Evolutionary conservation across 2,888 invertebrate species (phyloP).

Genomic region (Eutolmus rufibarbis): DNA sequence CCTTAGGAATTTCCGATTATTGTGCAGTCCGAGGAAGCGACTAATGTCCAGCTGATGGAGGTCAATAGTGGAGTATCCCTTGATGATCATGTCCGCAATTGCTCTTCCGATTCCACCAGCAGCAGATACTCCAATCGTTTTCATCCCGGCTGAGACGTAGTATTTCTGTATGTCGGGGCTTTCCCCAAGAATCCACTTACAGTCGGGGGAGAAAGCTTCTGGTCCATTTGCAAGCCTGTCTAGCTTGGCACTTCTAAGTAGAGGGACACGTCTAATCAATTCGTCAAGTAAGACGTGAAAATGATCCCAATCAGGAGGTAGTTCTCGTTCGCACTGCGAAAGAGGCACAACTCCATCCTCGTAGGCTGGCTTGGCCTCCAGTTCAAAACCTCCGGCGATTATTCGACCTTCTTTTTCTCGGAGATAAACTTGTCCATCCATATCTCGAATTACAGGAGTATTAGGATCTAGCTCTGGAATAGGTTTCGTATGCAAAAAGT

Average conservation of each 20-base stretch:
- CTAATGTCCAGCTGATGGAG: constrained; percentile 90
- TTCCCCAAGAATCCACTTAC: constrained; percentile 94
- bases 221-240: constrained; percentile 87
- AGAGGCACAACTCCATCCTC: constrained; percentile 77
- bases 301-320: constrained; percentile 95
- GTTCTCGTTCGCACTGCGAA: constrained; percentile 69
- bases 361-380: constrained; percentile 87
- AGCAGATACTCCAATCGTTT: constrained; percentile 93
- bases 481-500: constrained; percentile 88
- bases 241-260: constrained; percentile 75
- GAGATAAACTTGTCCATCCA: constrained; percentile 87
- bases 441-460: constrained; percentile 88
- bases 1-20: constrained; percentile 89
- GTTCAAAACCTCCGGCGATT: constrained; percentile 91
- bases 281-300: constrained; percentile 89
- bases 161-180: constrained; percentile 91
- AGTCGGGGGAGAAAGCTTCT: constrained; percentile 96
- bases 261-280: constrained; percentile 83
- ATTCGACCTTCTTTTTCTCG: constrained; percentile 85
- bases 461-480: constrained; percentile 75
- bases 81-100: constrained; percentile 85
- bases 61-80: constrained; percentile 81
- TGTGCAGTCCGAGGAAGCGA: constrained; percentile 90
- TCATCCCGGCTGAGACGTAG: constrained; percentile 94
- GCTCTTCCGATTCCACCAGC: constrained; percentile 95